Evolutionary conservation across 2,113 vertebrate genomes (phyloP), one percentile per base, ranked within the genome.

Genomic region (Platysteira castanea): DNA sequence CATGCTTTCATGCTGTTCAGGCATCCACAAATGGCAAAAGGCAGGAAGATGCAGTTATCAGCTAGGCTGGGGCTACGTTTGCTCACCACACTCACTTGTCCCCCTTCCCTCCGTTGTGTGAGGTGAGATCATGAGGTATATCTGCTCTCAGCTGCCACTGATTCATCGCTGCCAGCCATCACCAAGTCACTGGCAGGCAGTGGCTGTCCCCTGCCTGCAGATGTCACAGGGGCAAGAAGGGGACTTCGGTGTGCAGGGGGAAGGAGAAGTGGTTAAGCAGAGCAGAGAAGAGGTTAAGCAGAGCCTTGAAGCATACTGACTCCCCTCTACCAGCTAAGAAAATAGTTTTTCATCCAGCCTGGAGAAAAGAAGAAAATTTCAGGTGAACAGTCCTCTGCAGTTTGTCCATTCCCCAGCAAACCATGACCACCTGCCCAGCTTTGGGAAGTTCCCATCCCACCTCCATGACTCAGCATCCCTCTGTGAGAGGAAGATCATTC

Each of bases 401-500:
- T 42, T 77, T 60, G 78, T 69, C 35, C 10, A 14, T 50, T 23
- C 30, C 17, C 5, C 52, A 77, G 30, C 1, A 22, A 80, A 53
- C 27, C 12, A 11, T 13, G 37, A 22, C 37, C 9, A 75, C 35
- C 47, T 84, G 42, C 17, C 33, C 2, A 1, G 50, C 76, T 9
- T 1, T 50, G 17, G 35, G 20, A 67, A 2, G 10, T 50, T 52
- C 6, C 6, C 9, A 12, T 90, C 22, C 67, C 77, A 27, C n/a
- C 15, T 73, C 31, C 3, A 3, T 1, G 3, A 65, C 47, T 59
- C 63, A 61, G 18, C 1, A 0, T 53, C n/a, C 15, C 14, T 53
- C 37, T 74, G 37, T 6, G 14, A 89, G 52, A 90, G 53, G 52
- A 35, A 87, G 9, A 65, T n/a, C 3, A 10, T 50, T 79, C 14